Base-by-base conservation (phyloP, 2,888 invertebrate species). In the Oeneis ivallda region DNA sequence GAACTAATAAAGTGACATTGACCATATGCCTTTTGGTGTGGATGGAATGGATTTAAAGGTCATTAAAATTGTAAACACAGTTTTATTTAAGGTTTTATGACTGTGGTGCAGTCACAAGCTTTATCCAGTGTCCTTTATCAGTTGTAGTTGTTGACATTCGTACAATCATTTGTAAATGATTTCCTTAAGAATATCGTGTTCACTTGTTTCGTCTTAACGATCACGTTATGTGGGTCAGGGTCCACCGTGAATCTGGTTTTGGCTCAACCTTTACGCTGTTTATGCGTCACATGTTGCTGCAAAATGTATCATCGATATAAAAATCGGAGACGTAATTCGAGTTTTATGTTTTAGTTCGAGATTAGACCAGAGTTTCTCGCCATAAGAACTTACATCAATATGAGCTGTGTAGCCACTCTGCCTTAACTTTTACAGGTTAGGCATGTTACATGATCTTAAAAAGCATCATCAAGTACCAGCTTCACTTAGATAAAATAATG, bases 181-280 rank as follows among this genome's bases (percentile, higher is more conserved):
- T 45, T 56, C 63, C 57, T 68, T 43, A 60, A 47, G 32, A 62
- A 49, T 50, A 52, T 63, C 62, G 66, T 65, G 73, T 75, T 71
- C 76, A 74, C 76, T 76, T 77, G 78, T 79, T 79, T 81, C 76
- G 79, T 78, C 74, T 84, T 82, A 79, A 82, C 84, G 83, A 86
- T 87, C 86, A 79, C 81, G 74, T 74, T 73, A 89, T 84, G 79
- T 86, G 75, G 90, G 91, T 90, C 91, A 90, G 69, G 90, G 90
- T 81, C 83, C 78, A 72, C 71, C 69, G 75, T 79, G 81, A 83
- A 82, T 83, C 81, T 85, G 79, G 83, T 79, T 75, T 73, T 80
- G 78, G 77, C 76, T 81, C 70, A 70, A 74, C 76, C 73, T 74
- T 68, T 71, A 72, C 70, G 66, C 69, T 70, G 68, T 68, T 62